Evolutionary conservation across 2,888 invertebrate genomes (phyloP).

Genomic region (Pammene fasciana): DNA sequence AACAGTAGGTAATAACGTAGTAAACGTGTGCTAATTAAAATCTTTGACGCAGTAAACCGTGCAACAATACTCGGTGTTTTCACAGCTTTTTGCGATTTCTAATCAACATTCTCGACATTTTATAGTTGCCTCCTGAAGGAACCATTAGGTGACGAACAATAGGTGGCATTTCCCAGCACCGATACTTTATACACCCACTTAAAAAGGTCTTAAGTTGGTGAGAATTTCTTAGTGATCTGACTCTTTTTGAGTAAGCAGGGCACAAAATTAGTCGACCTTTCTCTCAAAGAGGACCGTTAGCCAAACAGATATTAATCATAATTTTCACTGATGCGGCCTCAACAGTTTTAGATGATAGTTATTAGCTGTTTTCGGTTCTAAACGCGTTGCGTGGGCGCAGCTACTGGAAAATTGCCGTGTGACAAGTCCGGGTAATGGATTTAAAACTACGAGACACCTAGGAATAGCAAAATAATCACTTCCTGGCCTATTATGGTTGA

Average conservation of each 20-base stretch:
- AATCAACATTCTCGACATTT: conserved; percentile 24
- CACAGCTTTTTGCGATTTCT: conserved; percentile 24
- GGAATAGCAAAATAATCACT: conserved; percentile 76
- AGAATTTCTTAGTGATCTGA: not conserved
- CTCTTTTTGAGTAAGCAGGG: conserved; percentile 6
- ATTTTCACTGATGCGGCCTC: conserved; percentile 79
- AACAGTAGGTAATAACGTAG: no score
- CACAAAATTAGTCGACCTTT: conserved; percentile 44
- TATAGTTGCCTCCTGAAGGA: conserved; percentile 30
- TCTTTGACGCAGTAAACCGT: conserved; percentile 16
- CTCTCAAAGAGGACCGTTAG: conserved; percentile 68
- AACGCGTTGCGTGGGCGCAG: conserved; percentile 71
- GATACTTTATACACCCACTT: not conserved
- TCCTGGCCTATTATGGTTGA: conserved; percentile 60
- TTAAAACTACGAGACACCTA: conserved; percentile 77
- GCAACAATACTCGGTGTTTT: conserved; percentile 30
- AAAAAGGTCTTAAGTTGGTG: not conserved
- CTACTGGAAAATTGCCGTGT: conserved; percentile 81
- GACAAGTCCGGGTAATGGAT: conserved; percentile 79
- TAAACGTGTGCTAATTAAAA: conserved; percentile 28
- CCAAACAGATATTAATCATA: conserved; percentile 83
- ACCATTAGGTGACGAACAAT: conserved; percentile 37
- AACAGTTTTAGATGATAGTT: conserved; percentile 78
- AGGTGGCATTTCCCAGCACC: conserved; percentile 52
- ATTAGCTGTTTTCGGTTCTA: conserved; percentile 75